Evolutionary conservation across 2,888 invertebrate species (phyloP), one percentile per base, ranked within the genome.

Genomic region (Aricia artaxerxes): DNA sequence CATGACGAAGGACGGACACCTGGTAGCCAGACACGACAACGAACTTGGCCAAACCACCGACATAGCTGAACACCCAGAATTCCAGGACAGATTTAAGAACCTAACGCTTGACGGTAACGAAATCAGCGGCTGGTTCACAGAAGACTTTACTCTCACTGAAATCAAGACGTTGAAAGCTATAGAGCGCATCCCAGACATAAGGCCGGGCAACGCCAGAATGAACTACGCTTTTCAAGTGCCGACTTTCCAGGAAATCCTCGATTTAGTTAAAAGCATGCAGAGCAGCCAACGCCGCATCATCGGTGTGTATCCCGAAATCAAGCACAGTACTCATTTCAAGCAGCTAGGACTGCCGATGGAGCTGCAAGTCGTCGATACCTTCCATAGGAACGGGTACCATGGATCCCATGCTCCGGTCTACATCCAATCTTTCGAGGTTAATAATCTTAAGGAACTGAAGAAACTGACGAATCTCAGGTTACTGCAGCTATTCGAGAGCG

Each of bases 371-470:
- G 92, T 93, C 0, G 89, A 92, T 24, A 86, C 88, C 61, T 87
- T 94, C 2, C 90, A 91, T 81, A 85, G 78, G 24, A 93, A 93
- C 79, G 91, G 92, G 7, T 94, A 93, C 81, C 75, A 80, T 5
- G 89, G 90, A 7, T 82, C 85, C 5, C 82, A 87, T 78, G 88
- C 91, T 31, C 90, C 92, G 1, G 87, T 91, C 77, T 93, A 91
- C 80, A 93, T 94, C 69, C 94, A 94, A 81, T 94, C 94, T 0
- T 93, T 94, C 83, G 94, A 94, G 86, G 89, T 93, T 1, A 89
- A 82, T 49, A 94, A 94, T 81, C 87, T 94, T 49, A 92, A 88
- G 78, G 89, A 92, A 81, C 83, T 94, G 1, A 91, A 87, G 77
- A 86, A 84, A 75, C 84, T 93, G 61, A 93, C 94, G 31, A 87